A percentile compares a stretch with the other conserved stretches of the same genome.
These are phyloP conservation scores for Ichneumoninae sp. DNA, from an alignment of 2,888 invertebrate species.

Conservation along the genomic window DNA sequence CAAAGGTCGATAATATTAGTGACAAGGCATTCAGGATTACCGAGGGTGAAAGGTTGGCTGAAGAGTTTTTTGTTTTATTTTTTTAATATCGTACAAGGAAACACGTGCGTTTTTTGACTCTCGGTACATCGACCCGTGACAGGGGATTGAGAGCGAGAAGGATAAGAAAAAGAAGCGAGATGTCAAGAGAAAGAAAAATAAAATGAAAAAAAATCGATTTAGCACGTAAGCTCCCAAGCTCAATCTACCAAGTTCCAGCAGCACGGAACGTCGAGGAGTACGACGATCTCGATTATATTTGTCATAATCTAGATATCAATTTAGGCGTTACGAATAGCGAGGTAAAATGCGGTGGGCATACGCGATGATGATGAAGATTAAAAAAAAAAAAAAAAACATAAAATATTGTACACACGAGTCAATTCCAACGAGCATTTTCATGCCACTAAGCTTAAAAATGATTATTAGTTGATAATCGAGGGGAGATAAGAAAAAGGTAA, in stretches of 20 bases:
- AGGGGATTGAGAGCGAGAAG: conserved; percentile 16
- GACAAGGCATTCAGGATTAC: conserved; percentile 38
- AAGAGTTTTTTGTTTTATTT: neutral
- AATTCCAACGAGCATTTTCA: conserved; percentile 84
- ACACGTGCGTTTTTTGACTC: conserved; percentile 38
- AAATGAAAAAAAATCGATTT: conserved; percentile 56
- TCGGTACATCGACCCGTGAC: conserved; percentile 19
- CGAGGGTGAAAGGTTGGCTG: neutral
- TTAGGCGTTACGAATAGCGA: conserved; percentile 61
- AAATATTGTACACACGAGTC: conserved; percentile 83
- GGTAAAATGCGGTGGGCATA: conserved; percentile 44
- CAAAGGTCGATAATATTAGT: conserved; percentile 21
- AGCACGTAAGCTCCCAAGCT: conserved; percentile 71
- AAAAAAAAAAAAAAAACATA: conserved; percentile 28
- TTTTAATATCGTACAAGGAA: conserved; percentile 31
- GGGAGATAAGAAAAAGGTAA: conserved; percentile 59
- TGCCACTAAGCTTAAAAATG: conserved; percentile 83
- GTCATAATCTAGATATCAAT: conserved; percentile 64
- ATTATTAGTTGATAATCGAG: conserved; percentile 77
- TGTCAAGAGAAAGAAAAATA: conserved; percentile 37
- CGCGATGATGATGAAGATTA: conserved; percentile 36
- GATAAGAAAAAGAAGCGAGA: conserved; percentile 14
- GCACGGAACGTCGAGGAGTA: conserved; percentile 67
- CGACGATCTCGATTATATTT: conserved; percentile 67
- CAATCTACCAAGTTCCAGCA: conserved; percentile 69